Conservation (phyloP, 2,113 vertebrate species). For the Montifringilla adamsi region DNA sequence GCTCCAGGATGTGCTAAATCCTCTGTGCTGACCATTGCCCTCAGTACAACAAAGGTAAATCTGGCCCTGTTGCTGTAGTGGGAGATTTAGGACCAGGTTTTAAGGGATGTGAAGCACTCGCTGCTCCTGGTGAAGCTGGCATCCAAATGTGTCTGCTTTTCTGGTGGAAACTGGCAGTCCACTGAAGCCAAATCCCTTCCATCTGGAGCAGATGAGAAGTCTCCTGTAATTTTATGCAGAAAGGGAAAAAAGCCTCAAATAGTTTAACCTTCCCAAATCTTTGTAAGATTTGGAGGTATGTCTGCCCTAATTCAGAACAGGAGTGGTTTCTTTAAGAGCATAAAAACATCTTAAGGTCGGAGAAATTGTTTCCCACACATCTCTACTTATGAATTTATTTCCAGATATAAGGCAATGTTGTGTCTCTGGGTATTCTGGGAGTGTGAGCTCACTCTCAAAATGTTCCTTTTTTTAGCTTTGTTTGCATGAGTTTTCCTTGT, state of each 20-base stretch:
- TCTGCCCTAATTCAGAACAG: background rate
- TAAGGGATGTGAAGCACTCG: background rate
- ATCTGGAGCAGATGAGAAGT: background rate
- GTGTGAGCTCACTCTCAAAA: background rate
- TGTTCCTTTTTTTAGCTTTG: constrained; percentile 22
- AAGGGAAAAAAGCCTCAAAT: background rate
- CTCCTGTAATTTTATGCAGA: background rate
- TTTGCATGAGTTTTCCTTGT: constrained; percentile 53
- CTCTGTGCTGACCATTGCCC: background rate
- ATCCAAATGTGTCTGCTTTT: background rate
- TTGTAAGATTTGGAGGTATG: background rate
- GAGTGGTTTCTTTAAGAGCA: background rate
- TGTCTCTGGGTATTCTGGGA: background rate
- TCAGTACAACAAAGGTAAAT: background rate
- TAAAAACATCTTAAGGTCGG: background rate
- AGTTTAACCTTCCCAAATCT: background rate
- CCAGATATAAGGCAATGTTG: background rate
- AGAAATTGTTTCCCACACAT: background rate
- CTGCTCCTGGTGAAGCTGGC: background rate
- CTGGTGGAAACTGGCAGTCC: background rate
- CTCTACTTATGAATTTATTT: background rate
- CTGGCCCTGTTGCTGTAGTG: background rate
- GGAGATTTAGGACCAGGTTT: background rate
- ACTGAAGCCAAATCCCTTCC: background rate
- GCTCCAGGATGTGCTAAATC: background rate